Percentiles rank a stretch among this genome's conserved stretches.
These are phyloP conservation scores for Axis porcinus DNA, from an alignment of 2,113 vertebrate genomes.

Conservation along the genomic window DNA sequence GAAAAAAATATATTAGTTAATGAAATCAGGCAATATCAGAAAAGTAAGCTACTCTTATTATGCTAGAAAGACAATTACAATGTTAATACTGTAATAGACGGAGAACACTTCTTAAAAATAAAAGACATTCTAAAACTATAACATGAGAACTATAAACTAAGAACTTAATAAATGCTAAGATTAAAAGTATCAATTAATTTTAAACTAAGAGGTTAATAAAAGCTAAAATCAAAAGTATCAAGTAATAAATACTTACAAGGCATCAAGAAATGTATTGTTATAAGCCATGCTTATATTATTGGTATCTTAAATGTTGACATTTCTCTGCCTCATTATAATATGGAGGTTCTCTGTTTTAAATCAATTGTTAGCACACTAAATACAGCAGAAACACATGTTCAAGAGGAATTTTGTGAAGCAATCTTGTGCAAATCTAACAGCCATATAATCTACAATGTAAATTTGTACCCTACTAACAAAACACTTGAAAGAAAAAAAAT, in stretches of 20 bases:
- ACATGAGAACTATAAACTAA: background rate
- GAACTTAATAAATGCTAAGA: slow-evolving; percentile 27
- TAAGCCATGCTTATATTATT: background rate
- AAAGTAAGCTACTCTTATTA: slow-evolving; percentile 9
- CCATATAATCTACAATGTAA: slow-evolving; percentile 1
- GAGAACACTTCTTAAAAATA: slow-evolving; percentile 10
- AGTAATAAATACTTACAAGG: slow-evolving; percentile 7
- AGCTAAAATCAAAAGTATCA: slow-evolving; percentile 4
- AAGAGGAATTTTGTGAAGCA: slow-evolving; percentile 23
- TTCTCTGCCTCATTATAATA: slow-evolving; percentile 25
- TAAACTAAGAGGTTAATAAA: slow-evolving; percentile 37
- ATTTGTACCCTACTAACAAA: slow-evolving; percentile 27
- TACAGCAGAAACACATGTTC: background rate
- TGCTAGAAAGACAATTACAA: background rate
- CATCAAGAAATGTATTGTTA: slow-evolving; percentile 2
- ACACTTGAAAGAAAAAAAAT: slow-evolving; percentile 29
- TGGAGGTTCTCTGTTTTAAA: background rate
- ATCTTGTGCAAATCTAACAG: slow-evolving; percentile 31
- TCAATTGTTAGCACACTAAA: slow-evolving; percentile 3
- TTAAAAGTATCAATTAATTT: background rate
- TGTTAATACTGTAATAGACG: background rate
- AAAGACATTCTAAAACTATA: slow-evolving; percentile 42
- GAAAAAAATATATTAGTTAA: background rate
- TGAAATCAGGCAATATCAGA: background rate
- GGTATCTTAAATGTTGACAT: slow-evolving; percentile 16